Evolutionary conservation across 2,797 vertebrate genomes (phyloP).

Genomic region (Natrix natrix): DNA sequence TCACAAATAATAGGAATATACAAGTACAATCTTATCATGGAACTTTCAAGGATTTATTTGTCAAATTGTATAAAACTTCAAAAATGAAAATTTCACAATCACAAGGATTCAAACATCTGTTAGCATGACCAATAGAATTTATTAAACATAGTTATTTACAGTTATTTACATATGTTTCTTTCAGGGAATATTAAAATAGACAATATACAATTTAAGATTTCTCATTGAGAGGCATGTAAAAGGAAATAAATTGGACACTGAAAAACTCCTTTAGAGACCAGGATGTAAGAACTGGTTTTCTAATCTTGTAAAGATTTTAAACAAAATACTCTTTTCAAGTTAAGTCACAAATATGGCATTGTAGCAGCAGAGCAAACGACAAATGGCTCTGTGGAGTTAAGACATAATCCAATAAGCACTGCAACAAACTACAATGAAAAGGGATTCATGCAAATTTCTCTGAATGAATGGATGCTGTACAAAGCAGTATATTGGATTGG

Average conservation of each 20-base stretch:
- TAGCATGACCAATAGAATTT: slow-evolving; percentile 99
- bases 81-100: slow-evolving; percentile 52
- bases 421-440: slow-evolving; percentile 17
- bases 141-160: slow-evolving; percentile 99
- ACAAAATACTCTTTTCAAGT: slow-evolving; percentile 72
- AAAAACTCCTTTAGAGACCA: slow-evolving; percentile 89
- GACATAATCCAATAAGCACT: slow-evolving; percentile 33
- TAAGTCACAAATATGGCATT: slow-evolving; percentile 70
- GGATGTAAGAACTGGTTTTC: slow-evolving; percentile 74
- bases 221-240: slow-evolving; percentile 96
- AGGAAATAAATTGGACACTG: slow-evolving; percentile 78
- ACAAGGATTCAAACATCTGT: slow-evolving; percentile 67
- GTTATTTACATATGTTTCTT: slow-evolving; percentile 94
- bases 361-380: slow-evolving; percentile 72
- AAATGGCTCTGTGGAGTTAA: slow-evolving; percentile 71
- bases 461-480: slow-evolving; percentile 15
- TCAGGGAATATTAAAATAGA: slow-evolving; percentile 99
- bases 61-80: slow-evolving; percentile 49
- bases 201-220: slow-evolving; percentile 94
- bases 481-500: slow-evolving; percentile 33
- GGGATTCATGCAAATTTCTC: slow-evolving; percentile 27
- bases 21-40: neutral
- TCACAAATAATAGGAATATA: slow-evolving; percentile 28
- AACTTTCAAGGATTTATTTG: slow-evolving; percentile 33
- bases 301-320: slow-evolving; percentile 75